A percentile compares a stretch with the other conserved stretches of the same genome.
phyloP scores from a whole-genome alignment of 2,113 vertebrate species.

The Catharus minimus region DNA sequence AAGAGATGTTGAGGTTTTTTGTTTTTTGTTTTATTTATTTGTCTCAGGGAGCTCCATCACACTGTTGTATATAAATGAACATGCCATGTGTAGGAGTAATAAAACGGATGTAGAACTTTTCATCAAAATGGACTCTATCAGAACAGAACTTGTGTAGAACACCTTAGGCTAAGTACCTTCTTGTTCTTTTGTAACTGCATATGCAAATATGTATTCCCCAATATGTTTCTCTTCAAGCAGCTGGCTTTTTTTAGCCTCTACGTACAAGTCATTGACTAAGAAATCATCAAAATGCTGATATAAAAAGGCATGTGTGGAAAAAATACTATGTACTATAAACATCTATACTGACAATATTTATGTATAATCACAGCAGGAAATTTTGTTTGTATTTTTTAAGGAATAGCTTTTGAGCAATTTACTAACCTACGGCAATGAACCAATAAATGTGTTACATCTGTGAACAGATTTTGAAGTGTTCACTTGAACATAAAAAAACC shows the following conservation, averaged over 20 bases:
- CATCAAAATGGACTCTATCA: neutral
- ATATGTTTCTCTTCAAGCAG: neutral
- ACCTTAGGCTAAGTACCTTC: neutral
- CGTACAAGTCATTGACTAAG: neutral
- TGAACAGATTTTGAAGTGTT: neutral
- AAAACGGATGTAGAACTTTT: constrained; percentile 9
- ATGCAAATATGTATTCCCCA: neutral
- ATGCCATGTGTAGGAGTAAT: neutral
- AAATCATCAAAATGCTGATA: neutral
- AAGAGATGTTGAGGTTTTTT: neutral
- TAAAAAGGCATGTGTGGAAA: neutral
- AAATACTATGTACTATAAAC: neutral
- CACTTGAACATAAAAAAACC: neutral
- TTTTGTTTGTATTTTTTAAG: neutral
- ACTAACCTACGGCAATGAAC: neutral
- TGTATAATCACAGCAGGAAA: neutral
- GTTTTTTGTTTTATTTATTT: neutral
- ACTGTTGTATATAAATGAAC: neutral
- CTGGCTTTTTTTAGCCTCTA: neutral
- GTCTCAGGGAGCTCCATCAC: neutral
- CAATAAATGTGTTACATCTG: neutral
- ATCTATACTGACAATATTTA: neutral
- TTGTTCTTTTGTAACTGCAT: neutral
- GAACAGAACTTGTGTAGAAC: neutral
- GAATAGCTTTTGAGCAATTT: neutral